Percentiles rank a stretch among this genome's conserved stretches.
These are phyloP conservation scores for Elgaria multicarinata DNA, from an alignment of 2,113 vertebrate genomes.

Conservation along the genomic window DNA sequence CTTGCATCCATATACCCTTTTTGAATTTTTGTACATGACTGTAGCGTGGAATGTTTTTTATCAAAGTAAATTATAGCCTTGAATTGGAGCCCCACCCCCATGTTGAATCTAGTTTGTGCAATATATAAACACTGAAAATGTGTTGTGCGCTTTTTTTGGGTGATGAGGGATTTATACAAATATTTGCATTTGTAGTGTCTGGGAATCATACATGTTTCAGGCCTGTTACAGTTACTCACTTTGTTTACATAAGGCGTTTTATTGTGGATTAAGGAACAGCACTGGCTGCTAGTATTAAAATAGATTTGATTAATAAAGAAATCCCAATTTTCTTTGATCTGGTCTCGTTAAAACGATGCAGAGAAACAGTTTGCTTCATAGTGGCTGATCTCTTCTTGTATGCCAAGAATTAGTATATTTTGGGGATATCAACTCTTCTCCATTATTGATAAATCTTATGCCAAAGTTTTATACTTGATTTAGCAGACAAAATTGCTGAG, in stretches of 20 bases:
- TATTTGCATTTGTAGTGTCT: conserved; percentile 52
- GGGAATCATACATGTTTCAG: conserved; percentile 44
- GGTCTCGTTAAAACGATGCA: conserved; percentile 56
- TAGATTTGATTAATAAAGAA: conserved; percentile 63
- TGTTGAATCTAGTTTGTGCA: not conserved
- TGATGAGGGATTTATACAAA: conserved; percentile 38
- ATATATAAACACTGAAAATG: conserved; percentile 6
- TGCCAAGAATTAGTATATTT: conserved; percentile 16
- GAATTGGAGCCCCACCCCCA: not conserved
- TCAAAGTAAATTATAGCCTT: conserved; percentile 25
- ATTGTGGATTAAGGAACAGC: conserved; percentile 58
- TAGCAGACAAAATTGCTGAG: conserved; percentile 38
- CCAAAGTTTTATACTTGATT: conserved; percentile 39
- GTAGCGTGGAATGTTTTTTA: conserved; percentile 29
- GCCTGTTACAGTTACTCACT: conserved; percentile 49
- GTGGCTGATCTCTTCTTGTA: conserved; percentile 8
- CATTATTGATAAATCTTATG: conserved; percentile 52
- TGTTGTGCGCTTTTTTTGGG: conserved; percentile 41
- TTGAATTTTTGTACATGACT: conserved; percentile 36
- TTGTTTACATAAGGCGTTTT: conserved; percentile 67
- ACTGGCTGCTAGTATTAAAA: conserved; percentile 61
- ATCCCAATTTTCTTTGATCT: conserved; percentile 65
- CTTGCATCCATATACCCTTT: conserved; percentile 25
- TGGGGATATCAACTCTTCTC: conserved; percentile 31
- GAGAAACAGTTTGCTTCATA: conserved; percentile 24